phyloP scores from a whole-genome alignment of 2,113 vertebrate genomes.

The Puntigrus tetrazona region DNA sequence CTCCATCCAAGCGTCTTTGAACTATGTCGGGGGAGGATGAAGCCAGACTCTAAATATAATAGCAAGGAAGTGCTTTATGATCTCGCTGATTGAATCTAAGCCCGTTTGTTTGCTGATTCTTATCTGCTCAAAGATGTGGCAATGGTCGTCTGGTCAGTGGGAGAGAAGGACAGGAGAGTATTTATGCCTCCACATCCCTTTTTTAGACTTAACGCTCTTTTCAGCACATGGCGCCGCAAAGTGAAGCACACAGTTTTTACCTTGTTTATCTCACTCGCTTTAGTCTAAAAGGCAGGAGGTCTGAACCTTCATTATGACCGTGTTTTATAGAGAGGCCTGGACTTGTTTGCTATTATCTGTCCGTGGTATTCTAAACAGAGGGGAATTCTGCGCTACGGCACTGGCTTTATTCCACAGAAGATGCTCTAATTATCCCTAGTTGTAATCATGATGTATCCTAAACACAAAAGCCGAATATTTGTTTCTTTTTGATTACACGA shows the following conservation, averaged over 20 bases:
- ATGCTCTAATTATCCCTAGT: neutral
- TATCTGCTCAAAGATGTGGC: slow-evolving; percentile 42
- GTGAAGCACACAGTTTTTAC: neutral
- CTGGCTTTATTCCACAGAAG: neutral
- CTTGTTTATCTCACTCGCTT: neutral
- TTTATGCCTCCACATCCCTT: slow-evolving; percentile 42
- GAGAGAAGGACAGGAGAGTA: slow-evolving; percentile 6
- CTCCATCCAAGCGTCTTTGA: slow-evolving; percentile 33
- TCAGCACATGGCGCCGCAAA: neutral
- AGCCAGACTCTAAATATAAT: slow-evolving; percentile 31
- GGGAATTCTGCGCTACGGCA: neutral
- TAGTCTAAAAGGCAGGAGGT: neutral
- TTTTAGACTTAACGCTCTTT: neutral
- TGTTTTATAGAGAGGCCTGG: neutral
- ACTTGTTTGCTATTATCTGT: slow-evolving; percentile 25
- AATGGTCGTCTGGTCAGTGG: slow-evolving; percentile 23
- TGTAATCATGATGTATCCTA: neutral
- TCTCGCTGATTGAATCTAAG: slow-evolving; percentile 29
- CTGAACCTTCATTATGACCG: neutral
- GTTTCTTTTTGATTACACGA: neutral
- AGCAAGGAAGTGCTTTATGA: slow-evolving; percentile 50
- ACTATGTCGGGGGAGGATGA: neutral
- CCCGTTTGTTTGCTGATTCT: slow-evolving; percentile 38
- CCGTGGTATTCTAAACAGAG: slow-evolving; percentile 20
- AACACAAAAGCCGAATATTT: neutral